phyloP scores from a whole-genome alignment of 2,888 invertebrate species.

The Campopleginae sp. region DNA sequence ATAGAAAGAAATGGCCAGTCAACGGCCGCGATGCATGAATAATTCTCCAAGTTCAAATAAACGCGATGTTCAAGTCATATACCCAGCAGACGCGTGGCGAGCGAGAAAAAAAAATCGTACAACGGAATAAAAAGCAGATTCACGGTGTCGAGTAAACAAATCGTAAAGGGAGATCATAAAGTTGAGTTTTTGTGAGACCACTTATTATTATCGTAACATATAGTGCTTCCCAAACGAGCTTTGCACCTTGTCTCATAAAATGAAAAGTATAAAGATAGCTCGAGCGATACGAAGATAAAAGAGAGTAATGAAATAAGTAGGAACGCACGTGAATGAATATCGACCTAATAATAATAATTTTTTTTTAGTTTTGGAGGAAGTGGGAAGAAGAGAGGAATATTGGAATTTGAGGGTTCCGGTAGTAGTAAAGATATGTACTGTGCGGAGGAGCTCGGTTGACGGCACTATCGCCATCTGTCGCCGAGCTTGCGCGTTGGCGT shows the following conservation, averaged over 20 bases:
- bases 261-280: constrained; percentile 42
- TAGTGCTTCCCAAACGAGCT: constrained; percentile 37
- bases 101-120: neutral
- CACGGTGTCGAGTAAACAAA: constrained; percentile 67
- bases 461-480: constrained; percentile 84
- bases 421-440: constrained; percentile 1
- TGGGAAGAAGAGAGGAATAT: constrained; percentile 21
- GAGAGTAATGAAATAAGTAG: neutral
- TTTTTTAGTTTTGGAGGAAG: neutral
- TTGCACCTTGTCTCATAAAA: constrained; percentile 57
- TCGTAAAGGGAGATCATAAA: constrained; percentile 71
- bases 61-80: neutral
- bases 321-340: constrained; percentile 8
- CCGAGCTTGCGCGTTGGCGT: constrained; percentile 79
- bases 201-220: constrained; percentile 69
- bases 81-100: neutral
- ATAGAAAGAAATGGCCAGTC: neutral
- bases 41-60: constrained; percentile 25
- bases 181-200: constrained; percentile 68
- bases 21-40: constrained; percentile 33
- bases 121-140: neutral
- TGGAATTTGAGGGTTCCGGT: constrained; percentile 23
- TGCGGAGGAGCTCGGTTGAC: constrained; percentile 55
- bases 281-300: neutral
- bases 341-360: neutral